phyloP scores from a whole-genome alignment of 2,797 vertebrate genomes.

The Malacoctenus gilli region DNA sequence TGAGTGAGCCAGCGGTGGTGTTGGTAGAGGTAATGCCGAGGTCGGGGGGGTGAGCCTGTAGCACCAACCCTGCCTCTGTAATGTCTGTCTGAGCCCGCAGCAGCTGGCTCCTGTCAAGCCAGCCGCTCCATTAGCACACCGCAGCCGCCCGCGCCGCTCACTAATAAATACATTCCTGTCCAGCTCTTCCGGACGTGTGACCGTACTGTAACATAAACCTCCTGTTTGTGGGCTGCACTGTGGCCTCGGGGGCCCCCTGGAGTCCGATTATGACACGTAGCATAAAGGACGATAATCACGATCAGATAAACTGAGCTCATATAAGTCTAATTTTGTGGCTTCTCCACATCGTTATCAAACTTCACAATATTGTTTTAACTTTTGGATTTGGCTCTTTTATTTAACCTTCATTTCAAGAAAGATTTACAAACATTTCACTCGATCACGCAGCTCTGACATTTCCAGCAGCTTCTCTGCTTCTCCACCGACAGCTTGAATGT shows the following conservation, averaged over 20 bases:
- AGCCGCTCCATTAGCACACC: slow-evolving; percentile 33
- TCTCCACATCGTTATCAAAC: too few species aligned
- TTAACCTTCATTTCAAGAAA: too few species aligned
- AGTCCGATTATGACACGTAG: slow-evolving; percentile 4
- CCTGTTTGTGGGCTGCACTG: slow-evolving; percentile 2
- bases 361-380: too few species aligned
- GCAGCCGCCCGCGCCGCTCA: slow-evolving; percentile 13
- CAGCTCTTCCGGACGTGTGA: slow-evolving; percentile 11
- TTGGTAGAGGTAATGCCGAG: slow-evolving; percentile 19
- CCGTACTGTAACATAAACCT: slow-evolving; percentile 41
- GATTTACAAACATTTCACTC: too few species aligned
- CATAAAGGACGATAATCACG: slow-evolving; percentile 1
- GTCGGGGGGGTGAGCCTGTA: slow-evolving; percentile 13
- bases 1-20: slow-evolving; percentile 9
- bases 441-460: too few species aligned
- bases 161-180: slow-evolving; percentile 40
- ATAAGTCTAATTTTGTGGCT: not conserved
- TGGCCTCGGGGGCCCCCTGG: slow-evolving; percentile 7
- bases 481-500: too few species aligned
- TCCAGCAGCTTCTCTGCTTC: too few species aligned
- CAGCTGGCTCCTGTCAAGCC: slow-evolving; percentile 59
- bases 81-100: slow-evolving; percentile 36
- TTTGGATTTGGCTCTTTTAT: too few species aligned
- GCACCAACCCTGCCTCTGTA: slow-evolving; percentile 30
- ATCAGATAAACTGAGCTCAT: slow-evolving; percentile 16